Percentiles rank a stretch among this genome's conserved stretches.
Evolutionary conservation across 2,888 invertebrate genomes (phyloP).

Genomic region (Cyclophora punctaria): DNA sequence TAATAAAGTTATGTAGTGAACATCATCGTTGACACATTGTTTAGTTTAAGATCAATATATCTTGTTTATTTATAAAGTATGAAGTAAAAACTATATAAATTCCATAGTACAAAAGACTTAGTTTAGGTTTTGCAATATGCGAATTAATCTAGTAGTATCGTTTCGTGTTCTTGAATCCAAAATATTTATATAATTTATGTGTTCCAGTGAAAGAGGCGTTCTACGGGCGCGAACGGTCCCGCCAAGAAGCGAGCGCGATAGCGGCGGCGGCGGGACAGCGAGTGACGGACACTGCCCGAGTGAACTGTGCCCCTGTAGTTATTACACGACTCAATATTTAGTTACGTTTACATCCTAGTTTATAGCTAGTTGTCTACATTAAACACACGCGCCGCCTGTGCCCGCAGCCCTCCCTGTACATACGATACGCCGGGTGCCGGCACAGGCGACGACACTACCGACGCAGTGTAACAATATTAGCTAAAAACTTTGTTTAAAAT

Average conservation of each 20-base stretch:
- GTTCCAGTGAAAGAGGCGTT: constrained; percentile 67
- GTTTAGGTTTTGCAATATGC: too few relatives aligned
- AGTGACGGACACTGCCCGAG: not conserved
- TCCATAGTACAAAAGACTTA: too few relatives aligned
- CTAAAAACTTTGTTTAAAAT: constrained; percentile 21
- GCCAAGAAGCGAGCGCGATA: constrained; percentile 58
- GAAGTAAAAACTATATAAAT: too few relatives aligned
- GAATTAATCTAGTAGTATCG: too few relatives aligned
- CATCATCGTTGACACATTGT: too few relatives aligned
- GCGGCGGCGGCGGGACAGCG: constrained; percentile 18
- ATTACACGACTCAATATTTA: constrained; percentile 39
- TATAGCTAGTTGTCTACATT: constrained; percentile 49
- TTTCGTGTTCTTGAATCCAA: too few relatives aligned
- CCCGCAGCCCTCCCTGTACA: constrained; percentile 10
- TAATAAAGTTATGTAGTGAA: too few relatives aligned
- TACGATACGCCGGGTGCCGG: not conserved
- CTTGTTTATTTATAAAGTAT: too few relatives aligned
- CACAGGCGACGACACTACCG: not conserved
- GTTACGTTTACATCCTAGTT: constrained; percentile 60
- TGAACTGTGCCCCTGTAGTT: constrained; percentile 6
- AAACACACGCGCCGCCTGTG: constrained; percentile 22
- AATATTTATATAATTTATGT: constrained; percentile 5
- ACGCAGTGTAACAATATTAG: constrained; percentile 15
- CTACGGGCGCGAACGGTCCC: constrained; percentile 57
- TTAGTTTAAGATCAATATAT: too few relatives aligned